These are phyloP conservation scores for Taxidea taxus DNA, from an alignment of 2,113 vertebrate species.

Conservation along the genomic window DNA sequence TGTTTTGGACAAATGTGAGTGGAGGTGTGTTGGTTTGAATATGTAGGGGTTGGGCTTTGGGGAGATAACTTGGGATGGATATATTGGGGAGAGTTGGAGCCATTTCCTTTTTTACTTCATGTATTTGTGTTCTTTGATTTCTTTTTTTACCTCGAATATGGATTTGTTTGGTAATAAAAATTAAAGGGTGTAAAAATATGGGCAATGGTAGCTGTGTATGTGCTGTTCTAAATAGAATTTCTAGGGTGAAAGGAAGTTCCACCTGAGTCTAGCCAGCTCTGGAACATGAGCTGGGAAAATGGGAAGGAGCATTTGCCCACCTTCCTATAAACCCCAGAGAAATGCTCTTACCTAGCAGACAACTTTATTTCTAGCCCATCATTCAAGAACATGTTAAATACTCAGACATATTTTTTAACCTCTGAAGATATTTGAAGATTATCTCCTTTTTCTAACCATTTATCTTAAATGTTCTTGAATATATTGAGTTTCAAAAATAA, in stretches of 20 bases:
- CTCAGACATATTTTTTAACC: not conserved
- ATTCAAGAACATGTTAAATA: not conserved
- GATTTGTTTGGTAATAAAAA: not conserved
- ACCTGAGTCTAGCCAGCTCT: not conserved
- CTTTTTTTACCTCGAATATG: not conserved
- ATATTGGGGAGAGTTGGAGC: accelerated
- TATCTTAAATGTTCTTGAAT: not conserved
- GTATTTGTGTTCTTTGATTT: not conserved
- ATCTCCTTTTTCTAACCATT: not conserved
- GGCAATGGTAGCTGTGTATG: not conserved
- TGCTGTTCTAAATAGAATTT: not conserved
- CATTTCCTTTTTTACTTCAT: not conserved
- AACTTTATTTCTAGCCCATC: not conserved
- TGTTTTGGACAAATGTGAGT: not conserved
- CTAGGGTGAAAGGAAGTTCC: not conserved
- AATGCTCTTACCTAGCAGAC: not conserved
- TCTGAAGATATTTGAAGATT: not conserved
- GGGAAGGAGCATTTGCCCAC: too few species aligned
- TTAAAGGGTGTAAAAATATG: not conserved
- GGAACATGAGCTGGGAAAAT: not conserved
- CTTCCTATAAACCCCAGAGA: not conserved
- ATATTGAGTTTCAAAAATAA: not conserved
- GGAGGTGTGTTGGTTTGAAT: too few species aligned
- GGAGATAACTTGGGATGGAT: not conserved
- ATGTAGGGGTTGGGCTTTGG: not conserved